Evolutionary conservation across 2,113 vertebrate genomes (phyloP), one percentile per base, ranked within the genome.

Genomic region (Struthidea cinerea): DNA sequence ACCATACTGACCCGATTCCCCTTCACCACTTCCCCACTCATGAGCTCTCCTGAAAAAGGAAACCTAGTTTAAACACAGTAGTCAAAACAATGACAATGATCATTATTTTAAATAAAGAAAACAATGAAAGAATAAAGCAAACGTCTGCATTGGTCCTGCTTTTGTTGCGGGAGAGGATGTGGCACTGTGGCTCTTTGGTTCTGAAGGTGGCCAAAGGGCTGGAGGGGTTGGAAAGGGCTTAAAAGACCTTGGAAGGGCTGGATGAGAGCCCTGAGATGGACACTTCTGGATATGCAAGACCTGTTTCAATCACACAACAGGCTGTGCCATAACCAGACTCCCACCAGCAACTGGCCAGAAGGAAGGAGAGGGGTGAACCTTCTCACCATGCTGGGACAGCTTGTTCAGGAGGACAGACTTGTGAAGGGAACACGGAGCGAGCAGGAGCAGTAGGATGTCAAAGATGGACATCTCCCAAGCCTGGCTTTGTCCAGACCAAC

Each of bases 31-130:
- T 81, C 30, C 16, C 17, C 1, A 3, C 23, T 76, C 50, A 30
- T 5, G 23, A 73, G 15, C 49, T 87, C 37, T 55, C 82, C 91
- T 96, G 93, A n/a, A 84, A 77, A 90, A 52, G 27, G 37, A 93
- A 87, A 84, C 2, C 1, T 7, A 14, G 47, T 65, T 88, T 60
- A 78, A 91, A 74, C 2, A 74, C 2, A 67, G 76, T 16, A 61
- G 27, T 55, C 61, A 71, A 53, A 91, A 86, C 53, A 65, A 24
- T 63, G 6, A 24, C 18, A 89, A 61, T 1, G 1, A 82, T 78
- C 7, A 33, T 44, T 59, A 59, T 44, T 44, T 86, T 49, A 84
- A 80, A 76, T 24, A 5, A 84, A 63, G 32, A 86, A 55, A 42
- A 63, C 16, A 56, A 63, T 61, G 56, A 50, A 69, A 37, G 42